phyloP scores from a whole-genome alignment of 2,888 invertebrate species.

The Leptopilina syphax region DNA sequence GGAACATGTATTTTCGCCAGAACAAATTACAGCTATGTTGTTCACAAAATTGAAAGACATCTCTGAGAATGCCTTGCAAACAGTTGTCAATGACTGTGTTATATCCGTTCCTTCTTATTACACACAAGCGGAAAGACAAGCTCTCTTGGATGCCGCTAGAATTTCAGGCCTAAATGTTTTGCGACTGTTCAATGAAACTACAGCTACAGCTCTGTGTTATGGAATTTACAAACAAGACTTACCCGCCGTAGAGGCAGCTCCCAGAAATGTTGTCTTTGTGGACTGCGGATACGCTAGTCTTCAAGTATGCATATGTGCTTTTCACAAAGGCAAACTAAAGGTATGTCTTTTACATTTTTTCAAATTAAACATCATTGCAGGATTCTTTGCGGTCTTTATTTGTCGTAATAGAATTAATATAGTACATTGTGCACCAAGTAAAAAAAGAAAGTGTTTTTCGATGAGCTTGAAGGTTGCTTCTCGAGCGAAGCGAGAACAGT shows the following conservation, averaged over 20 bases:
- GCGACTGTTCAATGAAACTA: constrained; percentile 97
- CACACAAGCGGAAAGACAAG: constrained; percentile 95
- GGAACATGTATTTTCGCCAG: constrained; percentile 90
- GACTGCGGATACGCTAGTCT: constrained; percentile 96
- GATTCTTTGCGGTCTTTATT: too few relatives aligned
- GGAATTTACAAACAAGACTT: constrained; percentile 99
- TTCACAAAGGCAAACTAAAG: constrained; percentile 95
- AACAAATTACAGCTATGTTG: constrained; percentile 97
- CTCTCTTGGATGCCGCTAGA: constrained; percentile 92
- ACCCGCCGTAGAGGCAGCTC: constrained; percentile 91
- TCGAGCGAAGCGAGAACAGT: too few relatives aligned
- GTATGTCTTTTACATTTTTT: constrained; percentile 71
- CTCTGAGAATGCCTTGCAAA: constrained; percentile 90
- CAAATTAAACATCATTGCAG: neutral
- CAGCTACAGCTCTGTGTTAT: constrained; percentile 96
- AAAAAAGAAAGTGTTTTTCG: too few relatives aligned
- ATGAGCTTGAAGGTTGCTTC: too few relatives aligned
- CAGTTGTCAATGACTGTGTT: constrained; percentile 95
- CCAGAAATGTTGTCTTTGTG: constrained; percentile 95
- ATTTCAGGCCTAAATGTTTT: constrained; percentile 96
- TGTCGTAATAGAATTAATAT: too few relatives aligned
- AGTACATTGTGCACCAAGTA: too few relatives aligned
- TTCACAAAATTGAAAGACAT: constrained; percentile 97
- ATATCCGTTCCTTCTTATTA: constrained; percentile 96
- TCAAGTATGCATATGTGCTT: constrained; percentile 93